A percentile compares a stretch with the other conserved stretches of the same genome.
These are phyloP conservation scores for Philonicus albiceps DNA, from an alignment of 2,888 invertebrate species.

Conservation along the genomic window DNA sequence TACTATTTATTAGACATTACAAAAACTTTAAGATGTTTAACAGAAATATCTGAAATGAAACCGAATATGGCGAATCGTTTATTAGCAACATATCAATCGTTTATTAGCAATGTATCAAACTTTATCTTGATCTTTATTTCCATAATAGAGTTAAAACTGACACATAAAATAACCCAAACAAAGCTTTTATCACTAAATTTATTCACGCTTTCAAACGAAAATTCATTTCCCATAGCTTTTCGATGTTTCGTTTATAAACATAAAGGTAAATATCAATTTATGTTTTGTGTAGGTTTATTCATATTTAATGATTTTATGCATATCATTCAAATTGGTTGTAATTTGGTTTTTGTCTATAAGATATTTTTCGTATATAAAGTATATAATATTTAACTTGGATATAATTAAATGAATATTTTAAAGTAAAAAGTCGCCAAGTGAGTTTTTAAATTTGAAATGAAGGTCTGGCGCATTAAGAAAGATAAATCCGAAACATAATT, in stretches of 20 bases:
- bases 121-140: background rate
- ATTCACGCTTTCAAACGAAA: background rate
- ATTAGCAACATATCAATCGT: background rate
- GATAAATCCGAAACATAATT: too few relatives aligned
- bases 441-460: too few relatives aligned
- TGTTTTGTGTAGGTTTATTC: background rate
- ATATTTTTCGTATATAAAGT: too few relatives aligned
- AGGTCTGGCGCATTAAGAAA: too few relatives aligned
- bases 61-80: background rate
- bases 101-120: background rate
- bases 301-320: background rate
- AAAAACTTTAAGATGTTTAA: background rate
- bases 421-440: too few relatives aligned
- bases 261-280: background rate
- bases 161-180: background rate
- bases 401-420: too few relatives aligned
- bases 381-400: too few relatives aligned
- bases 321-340: background rate
- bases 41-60: background rate
- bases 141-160: background rate
- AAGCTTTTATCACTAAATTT: background rate
- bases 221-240: background rate
- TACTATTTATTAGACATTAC: background rate
- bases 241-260: background rate
- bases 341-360: background rate